Conservation (phyloP, 2,888 invertebrate genomes). For the Chydorus sphaericus region DNA sequence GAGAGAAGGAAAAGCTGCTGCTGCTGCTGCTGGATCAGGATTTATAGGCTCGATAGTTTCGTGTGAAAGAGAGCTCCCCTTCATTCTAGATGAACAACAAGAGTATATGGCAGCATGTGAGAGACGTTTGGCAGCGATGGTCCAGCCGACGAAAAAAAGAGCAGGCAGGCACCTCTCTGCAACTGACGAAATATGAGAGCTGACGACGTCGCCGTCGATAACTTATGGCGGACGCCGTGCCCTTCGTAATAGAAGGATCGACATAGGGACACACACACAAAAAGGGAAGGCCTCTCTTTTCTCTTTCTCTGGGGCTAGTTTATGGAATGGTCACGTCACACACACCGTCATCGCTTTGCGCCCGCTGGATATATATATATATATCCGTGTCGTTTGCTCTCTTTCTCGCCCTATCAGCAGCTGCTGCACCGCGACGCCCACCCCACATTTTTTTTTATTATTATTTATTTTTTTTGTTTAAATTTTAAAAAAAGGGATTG, state of each 20-base stretch:
- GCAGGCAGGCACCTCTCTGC: not conserved
- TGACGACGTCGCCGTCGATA: slow-evolving; percentile 4
- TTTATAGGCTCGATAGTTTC: slow-evolving; percentile 10
- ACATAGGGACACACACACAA: not conserved
- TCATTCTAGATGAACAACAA: not conserved
- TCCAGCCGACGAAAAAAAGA: not conserved
- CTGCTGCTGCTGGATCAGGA: not conserved
- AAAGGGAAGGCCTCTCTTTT: not conserved
- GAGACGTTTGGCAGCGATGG: not conserved
- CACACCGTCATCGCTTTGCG: slow-evolving; percentile 9
- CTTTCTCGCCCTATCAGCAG: not conserved
- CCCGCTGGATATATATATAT: slow-evolving; percentile 8
- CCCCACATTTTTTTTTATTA: no score
- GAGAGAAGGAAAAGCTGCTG: not conserved
- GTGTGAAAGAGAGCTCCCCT: no score
- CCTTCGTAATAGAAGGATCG: slow-evolving; percentile 4
- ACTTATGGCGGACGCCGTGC: not conserved
- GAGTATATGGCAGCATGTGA: not conserved
- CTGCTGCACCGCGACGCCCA: not conserved
- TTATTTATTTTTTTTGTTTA: no score
- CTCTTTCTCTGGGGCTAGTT: slow-evolving; percentile 4
- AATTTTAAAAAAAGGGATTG: no score
- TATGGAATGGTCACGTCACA: slow-evolving; percentile 10
- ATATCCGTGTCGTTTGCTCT: slow-evolving; percentile 1
- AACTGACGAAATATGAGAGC: slow-evolving; percentile 8